phyloP scores from a whole-genome alignment of 2,888 invertebrate species.

The Brenthis daphne region DNA sequence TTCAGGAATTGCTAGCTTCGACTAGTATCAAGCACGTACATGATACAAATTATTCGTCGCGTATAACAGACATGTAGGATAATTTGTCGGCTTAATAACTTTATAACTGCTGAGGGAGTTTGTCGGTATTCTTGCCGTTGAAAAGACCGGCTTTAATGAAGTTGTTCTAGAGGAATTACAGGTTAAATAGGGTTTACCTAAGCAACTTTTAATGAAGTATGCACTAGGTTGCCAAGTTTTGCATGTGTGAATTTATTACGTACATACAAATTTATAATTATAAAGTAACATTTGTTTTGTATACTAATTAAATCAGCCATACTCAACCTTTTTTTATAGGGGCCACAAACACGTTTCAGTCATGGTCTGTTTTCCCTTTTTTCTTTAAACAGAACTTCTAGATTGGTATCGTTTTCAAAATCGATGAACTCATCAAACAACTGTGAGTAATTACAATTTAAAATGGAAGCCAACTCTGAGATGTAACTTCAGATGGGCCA shows the following conservation, averaged over 20 bases:
- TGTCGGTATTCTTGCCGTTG: conserved; percentile 23
- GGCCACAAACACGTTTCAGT: no score
- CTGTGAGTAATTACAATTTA: no score
- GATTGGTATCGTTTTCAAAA: no score
- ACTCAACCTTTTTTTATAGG: no score
- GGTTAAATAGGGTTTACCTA: conserved; percentile 26
- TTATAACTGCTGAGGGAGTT: conserved; percentile 23
- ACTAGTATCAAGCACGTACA: conserved; percentile 11
- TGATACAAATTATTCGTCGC: conserved; percentile 26
- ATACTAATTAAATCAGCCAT: neutral
- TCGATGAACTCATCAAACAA: no score
- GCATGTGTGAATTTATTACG: conserved; percentile 9
- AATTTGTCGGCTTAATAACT: conserved; percentile 38
- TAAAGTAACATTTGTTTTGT: neutral
- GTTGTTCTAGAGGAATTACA: conserved; percentile 32
- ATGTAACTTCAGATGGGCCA: no score
- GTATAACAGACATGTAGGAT: conserved; percentile 31
- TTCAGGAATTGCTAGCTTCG: conserved; percentile 16
- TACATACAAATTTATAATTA: neutral
- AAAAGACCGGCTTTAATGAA: conserved; percentile 29
- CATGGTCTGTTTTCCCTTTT: no score
- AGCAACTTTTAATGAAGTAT: conserved; percentile 27
- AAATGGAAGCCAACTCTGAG: no score
- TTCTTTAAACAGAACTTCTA: no score
- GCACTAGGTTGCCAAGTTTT: conserved; percentile 17